Conservation (phyloP, 1,140 invertebrate genomes). For the Heliconius congener region DNA sequence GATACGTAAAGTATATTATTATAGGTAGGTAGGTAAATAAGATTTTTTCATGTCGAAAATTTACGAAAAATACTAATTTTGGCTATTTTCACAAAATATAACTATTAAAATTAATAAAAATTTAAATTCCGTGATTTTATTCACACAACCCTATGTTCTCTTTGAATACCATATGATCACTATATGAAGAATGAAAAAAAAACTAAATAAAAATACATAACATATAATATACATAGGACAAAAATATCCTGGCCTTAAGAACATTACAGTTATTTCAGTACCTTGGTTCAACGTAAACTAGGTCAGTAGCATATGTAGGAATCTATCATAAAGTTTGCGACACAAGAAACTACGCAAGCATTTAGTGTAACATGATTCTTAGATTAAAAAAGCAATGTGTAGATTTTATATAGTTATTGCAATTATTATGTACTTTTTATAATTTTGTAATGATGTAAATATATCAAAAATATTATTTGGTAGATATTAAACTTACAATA, state of each 20-base stretch:
- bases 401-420: neutral
- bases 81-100: too few species aligned
- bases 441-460: too few species aligned
- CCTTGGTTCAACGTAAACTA: conserved; percentile 47
- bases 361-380: conserved; percentile 40
- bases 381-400: neutral
- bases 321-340: conserved; percentile 49
- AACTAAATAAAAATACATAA: neutral
- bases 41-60: too few species aligned
- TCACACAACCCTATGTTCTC: too few species aligned
- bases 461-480: too few species aligned
- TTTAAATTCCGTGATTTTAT: too few species aligned
- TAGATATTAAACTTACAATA: too few species aligned
- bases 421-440: neutral
- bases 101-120: too few species aligned
- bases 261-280: conserved; percentile 56
- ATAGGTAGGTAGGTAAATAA: too few species aligned
- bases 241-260: conserved; percentile 46
- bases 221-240: conserved; percentile 10
- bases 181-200: neutral
- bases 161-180: too few species aligned
- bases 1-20: too few species aligned
- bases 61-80: too few species aligned
- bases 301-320: conserved; percentile 55
- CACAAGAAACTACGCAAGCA: conserved; percentile 29